Conservation (phyloP, 2,888 invertebrate species). For the Drosophila diplacantha region DNA sequence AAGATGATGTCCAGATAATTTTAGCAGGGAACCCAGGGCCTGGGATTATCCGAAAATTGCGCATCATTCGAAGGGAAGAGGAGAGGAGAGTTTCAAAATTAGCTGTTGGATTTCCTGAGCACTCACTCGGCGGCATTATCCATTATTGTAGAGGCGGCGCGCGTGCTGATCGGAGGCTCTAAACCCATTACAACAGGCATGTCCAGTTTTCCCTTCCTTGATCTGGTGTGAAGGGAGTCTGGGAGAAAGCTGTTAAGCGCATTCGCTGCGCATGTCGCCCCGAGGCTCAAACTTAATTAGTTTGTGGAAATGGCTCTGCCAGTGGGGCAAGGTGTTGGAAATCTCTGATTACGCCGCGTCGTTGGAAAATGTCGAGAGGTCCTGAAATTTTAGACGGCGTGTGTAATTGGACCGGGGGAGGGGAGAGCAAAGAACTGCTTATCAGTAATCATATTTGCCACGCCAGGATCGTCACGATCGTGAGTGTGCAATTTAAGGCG, state of each 20-base stretch:
- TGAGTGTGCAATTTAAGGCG: conserved; percentile 62
- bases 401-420: conserved; percentile 55
- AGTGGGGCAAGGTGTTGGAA: conserved; percentile 62
- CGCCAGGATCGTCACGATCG: conserved; percentile 33
- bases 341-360: conserved; percentile 59
- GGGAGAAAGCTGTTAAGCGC: conserved; percentile 64
- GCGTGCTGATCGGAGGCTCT: conserved; percentile 51
- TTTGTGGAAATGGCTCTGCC: conserved; percentile 33
- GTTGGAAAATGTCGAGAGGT: conserved; percentile 1
- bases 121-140: conserved; percentile 2
- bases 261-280: conserved; percentile 63
- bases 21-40: not conserved
- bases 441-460: conserved; percentile 68
- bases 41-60: conserved; percentile 32
- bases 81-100: conserved; percentile 2
- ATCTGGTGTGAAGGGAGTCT: conserved; percentile 16
- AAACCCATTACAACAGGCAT: conserved; percentile 61
- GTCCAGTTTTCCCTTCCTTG: conserved; percentile 24
- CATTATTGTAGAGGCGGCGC: conserved; percentile 20
- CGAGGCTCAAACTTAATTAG: conserved; percentile 53
- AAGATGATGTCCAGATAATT: conserved; percentile 6
- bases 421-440: conserved; percentile 27
- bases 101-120: conserved; percentile 4
- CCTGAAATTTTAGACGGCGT: conserved; percentile 56
- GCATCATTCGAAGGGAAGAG: not conserved